Conservation (phyloP, 2,113 vertebrate species). For the Callaeas wilsoni region DNA sequence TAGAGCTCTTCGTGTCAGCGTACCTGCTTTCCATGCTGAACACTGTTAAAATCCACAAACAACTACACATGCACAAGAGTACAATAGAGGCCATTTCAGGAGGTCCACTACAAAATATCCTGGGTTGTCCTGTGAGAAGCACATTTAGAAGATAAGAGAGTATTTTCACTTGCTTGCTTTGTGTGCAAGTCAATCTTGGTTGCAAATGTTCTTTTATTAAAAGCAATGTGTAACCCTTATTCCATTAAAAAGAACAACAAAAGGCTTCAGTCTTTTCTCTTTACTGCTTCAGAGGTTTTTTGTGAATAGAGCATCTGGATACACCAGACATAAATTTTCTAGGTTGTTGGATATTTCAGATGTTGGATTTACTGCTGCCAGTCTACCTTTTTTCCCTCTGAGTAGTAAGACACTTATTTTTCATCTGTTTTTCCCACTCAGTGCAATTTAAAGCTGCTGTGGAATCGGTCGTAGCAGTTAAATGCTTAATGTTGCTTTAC, state of each 20-base stretch:
- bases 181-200: background rate
- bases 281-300: background rate
- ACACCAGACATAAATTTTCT: background rate
- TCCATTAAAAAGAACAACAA: background rate
- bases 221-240: background rate
- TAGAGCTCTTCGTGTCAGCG: background rate
- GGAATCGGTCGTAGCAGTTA: background rate
- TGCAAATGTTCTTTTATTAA: background rate
- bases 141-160: accelerated
- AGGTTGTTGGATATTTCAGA: background rate
- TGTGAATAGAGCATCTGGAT: background rate
- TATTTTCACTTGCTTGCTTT: background rate
- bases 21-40: background rate
- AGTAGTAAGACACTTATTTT: background rate
- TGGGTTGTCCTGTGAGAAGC: background rate
- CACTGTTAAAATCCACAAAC: background rate
- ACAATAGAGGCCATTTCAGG: background rate
- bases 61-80: background rate
- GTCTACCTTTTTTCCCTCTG: background rate
- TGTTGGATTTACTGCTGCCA: background rate
- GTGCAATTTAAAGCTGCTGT: background rate
- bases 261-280: background rate
- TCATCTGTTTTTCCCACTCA: background rate
- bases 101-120: background rate
- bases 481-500: background rate